A percentile compares a stretch with the other conserved stretches of the same genome.
Conservation (phyloP, 2,113 vertebrate genomes). For the Pteronura brasiliensis region DNA sequence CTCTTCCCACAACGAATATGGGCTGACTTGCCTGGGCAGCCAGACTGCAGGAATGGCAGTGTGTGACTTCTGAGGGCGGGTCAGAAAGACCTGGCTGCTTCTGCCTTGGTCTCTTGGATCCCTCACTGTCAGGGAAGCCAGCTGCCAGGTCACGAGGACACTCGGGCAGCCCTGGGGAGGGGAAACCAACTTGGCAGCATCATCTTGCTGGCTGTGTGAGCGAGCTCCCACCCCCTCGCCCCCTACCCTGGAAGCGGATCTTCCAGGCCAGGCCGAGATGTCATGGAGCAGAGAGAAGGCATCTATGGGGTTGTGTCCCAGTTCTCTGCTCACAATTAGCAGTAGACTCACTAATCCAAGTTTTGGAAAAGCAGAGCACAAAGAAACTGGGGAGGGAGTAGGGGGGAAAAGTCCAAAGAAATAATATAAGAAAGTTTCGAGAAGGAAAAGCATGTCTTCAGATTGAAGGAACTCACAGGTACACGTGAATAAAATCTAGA, state of each 20-base stretch:
- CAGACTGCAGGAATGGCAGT: neutral
- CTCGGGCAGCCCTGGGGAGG: neutral
- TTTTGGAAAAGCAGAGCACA: neutral
- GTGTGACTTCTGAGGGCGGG: neutral
- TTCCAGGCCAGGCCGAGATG: no score
- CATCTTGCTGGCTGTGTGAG: no score
- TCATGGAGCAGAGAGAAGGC: neutral
- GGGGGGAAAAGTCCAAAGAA: neutral
- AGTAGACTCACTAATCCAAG: neutral
- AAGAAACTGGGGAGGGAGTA: neutral
- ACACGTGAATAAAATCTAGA: neutral
- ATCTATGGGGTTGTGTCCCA: neutral
- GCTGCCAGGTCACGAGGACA: neutral
- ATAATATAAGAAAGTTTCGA: neutral
- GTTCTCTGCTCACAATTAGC: neutral
- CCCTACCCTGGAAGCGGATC: no score
- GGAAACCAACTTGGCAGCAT: neutral
- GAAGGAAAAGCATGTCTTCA: neutral
- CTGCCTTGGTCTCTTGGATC: neutral
- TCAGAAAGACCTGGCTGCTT: neutral
- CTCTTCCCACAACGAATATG: neutral
- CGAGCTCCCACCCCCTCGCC: neutral
- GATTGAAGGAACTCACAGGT: neutral
- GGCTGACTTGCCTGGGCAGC: neutral
- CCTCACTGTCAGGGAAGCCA: neutral